A percentile compares a stretch with the other conserved stretches of the same genome.
phyloP scores from a whole-genome alignment of 2,113 vertebrate species.

The Crotalus viridis region DNA sequence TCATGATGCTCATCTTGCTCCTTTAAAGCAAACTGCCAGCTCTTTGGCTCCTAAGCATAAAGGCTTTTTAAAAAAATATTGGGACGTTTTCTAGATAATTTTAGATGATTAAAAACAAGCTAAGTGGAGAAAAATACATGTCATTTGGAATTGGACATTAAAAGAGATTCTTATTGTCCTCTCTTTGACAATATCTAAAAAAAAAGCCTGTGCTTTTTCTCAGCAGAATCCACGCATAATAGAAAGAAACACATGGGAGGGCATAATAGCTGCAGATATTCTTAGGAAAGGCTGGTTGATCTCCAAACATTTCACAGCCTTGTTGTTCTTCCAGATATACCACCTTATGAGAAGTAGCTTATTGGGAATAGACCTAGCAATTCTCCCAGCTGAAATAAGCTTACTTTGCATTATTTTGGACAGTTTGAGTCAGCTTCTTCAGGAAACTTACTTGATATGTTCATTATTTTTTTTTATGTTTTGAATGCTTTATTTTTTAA shows the following conservation, averaged over 20 bases:
- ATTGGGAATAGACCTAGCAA: neutral
- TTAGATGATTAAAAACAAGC: neutral
- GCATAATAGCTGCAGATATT: neutral
- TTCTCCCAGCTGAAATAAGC: neutral
- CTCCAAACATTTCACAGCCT: neutral
- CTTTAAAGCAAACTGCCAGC: neutral
- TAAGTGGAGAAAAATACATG: neutral
- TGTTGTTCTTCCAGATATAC: neutral
- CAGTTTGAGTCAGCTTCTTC: neutral
- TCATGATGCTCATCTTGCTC: neutral
- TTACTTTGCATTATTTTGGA: neutral
- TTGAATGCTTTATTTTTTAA: neutral
- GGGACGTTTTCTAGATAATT: neutral
- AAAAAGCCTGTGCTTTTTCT: neutral
- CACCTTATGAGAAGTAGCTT: neutral
- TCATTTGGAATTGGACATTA: neutral
- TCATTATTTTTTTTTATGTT: neutral
- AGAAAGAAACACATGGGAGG: neutral
- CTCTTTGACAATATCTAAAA: neutral
- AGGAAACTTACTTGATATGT: neutral
- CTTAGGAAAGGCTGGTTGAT: neutral
- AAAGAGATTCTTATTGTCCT: neutral
- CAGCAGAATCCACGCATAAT: neutral
- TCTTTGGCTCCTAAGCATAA: slow-evolving; percentile 8
- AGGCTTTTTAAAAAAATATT: neutral